Evolutionary conservation across 2,797 vertebrate species (phyloP).

Genomic region (Hipposideros larvatus): DNA sequence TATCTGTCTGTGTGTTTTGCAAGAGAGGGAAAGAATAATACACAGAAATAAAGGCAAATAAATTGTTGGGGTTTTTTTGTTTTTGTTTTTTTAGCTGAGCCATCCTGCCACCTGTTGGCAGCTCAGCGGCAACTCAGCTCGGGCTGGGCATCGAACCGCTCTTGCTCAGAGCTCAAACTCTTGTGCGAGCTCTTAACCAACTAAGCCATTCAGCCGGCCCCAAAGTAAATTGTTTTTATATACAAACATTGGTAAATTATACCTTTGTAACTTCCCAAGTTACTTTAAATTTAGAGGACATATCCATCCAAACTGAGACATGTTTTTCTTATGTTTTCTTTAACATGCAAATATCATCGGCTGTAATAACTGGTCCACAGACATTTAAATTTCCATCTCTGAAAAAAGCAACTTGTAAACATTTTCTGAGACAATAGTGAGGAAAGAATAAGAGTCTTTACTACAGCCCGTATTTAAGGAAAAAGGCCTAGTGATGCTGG

Average conservation of each 20-base stretch:
- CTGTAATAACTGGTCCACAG: background rate
- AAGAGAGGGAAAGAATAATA: background rate
- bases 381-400: background rate
- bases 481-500: background rate
- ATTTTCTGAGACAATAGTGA: background rate
- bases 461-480: background rate
- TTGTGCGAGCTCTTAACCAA: no score
- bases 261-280: background rate
- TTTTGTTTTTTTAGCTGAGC: no score
- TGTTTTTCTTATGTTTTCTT: background rate
- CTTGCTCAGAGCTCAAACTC: no score
- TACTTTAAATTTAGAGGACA: background rate
- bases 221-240: background rate
- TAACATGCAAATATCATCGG: background rate
- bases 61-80: background rate
- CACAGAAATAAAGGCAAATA: background rate
- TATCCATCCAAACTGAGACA: background rate
- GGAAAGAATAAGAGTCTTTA: background rate
- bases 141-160: no score
- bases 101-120: no score
- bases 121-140: no score
- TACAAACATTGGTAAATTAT: background rate
- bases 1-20: background rate
- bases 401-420: background rate
- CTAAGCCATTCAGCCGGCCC: no score